Base-by-base conservation (phyloP, 2,797 vertebrate species). In the Lemur catta region DNA sequence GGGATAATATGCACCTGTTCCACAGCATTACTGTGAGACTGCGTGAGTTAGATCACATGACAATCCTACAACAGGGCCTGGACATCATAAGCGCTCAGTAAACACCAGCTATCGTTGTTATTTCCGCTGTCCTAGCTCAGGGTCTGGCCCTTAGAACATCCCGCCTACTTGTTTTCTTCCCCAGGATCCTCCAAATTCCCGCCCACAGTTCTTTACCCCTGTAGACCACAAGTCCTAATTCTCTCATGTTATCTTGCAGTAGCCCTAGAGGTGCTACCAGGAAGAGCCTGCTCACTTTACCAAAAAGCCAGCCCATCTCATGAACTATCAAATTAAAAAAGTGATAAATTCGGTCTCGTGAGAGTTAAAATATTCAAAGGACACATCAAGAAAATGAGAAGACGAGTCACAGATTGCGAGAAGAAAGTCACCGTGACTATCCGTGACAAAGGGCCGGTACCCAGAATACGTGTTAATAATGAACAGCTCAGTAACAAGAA, bases 311-410 rank as follows among this genome's bases (percentile, higher is more conserved):
- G 7, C 55, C n/a, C 46, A 6, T 30, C 26, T 59, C 72, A 57
- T 35, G 89, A 84, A 65, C 67, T 38, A 14, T 50, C 30, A 57
- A 48, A 84, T 12, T 14, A 22, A 57, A 84, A 84, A 86, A 43
- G 5, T 43, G 78, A 69, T 67, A 11, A 46, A 69, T 59, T 79
- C 33, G 17, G 38, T 15, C 84, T 75, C 33, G 30, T 14, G 35
- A 55, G 81, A 85, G 59, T n/a, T 89, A 93, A 89, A 84, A 30
- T 59, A 55, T 88, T 87, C 43, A 41, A 87, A 95, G 41, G 15
- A 84, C 14, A 14, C 26, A 12, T 48, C 52, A 65, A 67, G 52
- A 88, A 94, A 90, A 48, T 18, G 35, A 65, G 74, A 85, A 52
- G 11, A 69, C 35, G 26, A 80, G 38, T 22, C 43, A 33, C 3